Evolutionary conservation across 2,797 vertebrate genomes (phyloP), one percentile per base, ranked within the genome.

Genomic region (Tympanoctomys barrerae): DNA sequence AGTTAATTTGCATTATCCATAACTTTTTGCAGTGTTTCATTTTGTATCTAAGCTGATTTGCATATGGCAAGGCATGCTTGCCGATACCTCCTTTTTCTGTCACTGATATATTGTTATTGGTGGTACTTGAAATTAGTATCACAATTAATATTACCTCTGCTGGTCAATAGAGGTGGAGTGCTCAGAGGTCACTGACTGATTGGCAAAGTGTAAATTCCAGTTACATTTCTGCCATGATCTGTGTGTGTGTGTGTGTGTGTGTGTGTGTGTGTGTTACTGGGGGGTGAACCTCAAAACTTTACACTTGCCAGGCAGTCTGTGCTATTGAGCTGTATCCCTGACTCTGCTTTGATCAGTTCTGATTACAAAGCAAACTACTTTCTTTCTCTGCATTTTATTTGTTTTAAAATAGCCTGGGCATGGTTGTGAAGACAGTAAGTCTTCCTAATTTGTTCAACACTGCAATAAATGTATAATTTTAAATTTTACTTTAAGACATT

Each of bases 371-470:
- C 39, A 82, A 78, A 81, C 9, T 59, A 19, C 77, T 84, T 87
- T 18, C 59, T 24, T 78, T 70, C n/a, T n/a, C 16, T 83, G 42
- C 62, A 64, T 12, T 13, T 79, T 22, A 14, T 77, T 57, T 42
- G 66, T 73, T 83, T 39, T 61, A 46, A 46, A 42, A 8, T 46
- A 18, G 7, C 10, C 1, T 2, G 5, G 42, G 14, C 14, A 18
- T 28, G 42, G 26, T 14, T 46, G 42, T 28, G 42, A 54, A 92
- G 46, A 19, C 75, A 82, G 3, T 14, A 31, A 70, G 22, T 2
- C 11, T 91, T 73, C 62, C 33, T 46, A 87, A 92, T 57, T 83
- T 81, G 77, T 78, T 49, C 13, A 78, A 22, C 90, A 87, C 46
- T 39, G 54, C 61, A 87, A 80, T n/a, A 36, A 86, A 94, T 28